Percentiles rank a stretch among this genome's conserved stretches.
Evolutionary conservation across 2,888 invertebrate genomes (phyloP).

Genomic region (Cheilosia urbana): DNA sequence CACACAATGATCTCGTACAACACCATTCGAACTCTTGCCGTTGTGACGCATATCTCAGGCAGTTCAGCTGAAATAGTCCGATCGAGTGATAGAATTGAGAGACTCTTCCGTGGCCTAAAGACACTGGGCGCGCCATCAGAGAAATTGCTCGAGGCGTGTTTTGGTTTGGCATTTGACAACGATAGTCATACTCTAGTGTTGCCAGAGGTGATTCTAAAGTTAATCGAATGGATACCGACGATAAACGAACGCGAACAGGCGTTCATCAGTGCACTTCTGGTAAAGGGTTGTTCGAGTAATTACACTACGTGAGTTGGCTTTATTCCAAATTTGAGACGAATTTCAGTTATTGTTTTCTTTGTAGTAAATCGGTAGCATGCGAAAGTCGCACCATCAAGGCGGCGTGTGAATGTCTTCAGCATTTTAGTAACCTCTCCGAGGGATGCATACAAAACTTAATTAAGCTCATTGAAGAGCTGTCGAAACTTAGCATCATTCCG

Average conservation of each 20-base stretch:
- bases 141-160: constrained; percentile 83
- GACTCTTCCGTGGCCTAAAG: constrained; percentile 81
- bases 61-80: constrained; percentile 78
- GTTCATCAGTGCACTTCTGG: constrained; percentile 82
- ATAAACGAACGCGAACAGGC: constrained; percentile 83
- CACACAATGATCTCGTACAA: constrained; percentile 80
- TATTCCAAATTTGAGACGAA: background rate
- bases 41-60: constrained; percentile 79
- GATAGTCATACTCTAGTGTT: constrained; percentile 80
- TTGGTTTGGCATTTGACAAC: constrained; percentile 84
- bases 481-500: constrained; percentile 85
- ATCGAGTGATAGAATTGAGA: constrained; percentile 79
- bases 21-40: constrained; percentile 80
- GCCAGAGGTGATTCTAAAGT: constrained; percentile 84
- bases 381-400: constrained; percentile 84
- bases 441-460: constrained; percentile 85
- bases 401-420: constrained; percentile 83
- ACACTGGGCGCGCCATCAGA: constrained; percentile 84
- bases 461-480: constrained; percentile 85
- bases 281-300: constrained; percentile 84
- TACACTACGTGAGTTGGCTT: constrained; percentile 81
- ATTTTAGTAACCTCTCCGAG: constrained; percentile 82
- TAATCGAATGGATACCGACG: constrained; percentile 85
- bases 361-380: constrained; percentile 85
- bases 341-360: background rate